Evolutionary conservation across 1,140 invertebrate genomes (phyloP), one percentile per base, ranked within the genome.

Genomic region (Wasmannia auropunctata): DNA sequence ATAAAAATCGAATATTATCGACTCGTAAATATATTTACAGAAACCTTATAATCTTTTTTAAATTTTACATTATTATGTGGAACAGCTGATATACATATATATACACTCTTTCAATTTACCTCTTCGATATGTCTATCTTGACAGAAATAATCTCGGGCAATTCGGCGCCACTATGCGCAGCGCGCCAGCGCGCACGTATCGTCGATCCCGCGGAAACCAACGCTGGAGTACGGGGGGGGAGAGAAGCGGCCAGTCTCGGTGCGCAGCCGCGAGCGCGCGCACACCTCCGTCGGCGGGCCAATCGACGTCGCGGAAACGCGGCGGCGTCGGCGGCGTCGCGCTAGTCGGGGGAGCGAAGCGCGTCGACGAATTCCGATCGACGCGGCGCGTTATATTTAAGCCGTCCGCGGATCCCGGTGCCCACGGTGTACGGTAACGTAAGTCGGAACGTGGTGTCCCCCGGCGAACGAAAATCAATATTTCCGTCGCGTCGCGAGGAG

Each of bases 331-430:
- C 72, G 67, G 58, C 54, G n/a, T n/a, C n/a, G 62, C 84, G 62
- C 34, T 88, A 87, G 90, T 87, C 85, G 85, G 77, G 87, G 87
- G n/a, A 11, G 25, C 49, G 51, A 70, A 37, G 79, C 79, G 79
- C 79, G 79, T 58, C 67, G 77, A 89, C 91, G 87, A 91, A 85
- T 87, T 90, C 91, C 85, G 90, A 86, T 85, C 76, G 56, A 37
- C 90, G 85, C 83, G 84, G 72, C 46, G 76, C 56, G 63, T 86
- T 56, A 85, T 76, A 86, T 88, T 49, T 81, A 65, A 83, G 79
- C 79, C 28, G n/a, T 46, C 49, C 34, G 65, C 65, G 67, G 79
- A 58, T 28, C 40, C n/a, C 67, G 79, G 67, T 40, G 28, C 7
- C 51, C 19, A 81, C 77, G 77, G 37, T 54, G 8, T 11, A 81